A percentile compares a stretch with the other conserved stretches of the same genome.
These are phyloP conservation scores for Plectrocnemia conspersa DNA, from an alignment of 1,140 invertebrate genomes.

Conservation along the genomic window DNA sequence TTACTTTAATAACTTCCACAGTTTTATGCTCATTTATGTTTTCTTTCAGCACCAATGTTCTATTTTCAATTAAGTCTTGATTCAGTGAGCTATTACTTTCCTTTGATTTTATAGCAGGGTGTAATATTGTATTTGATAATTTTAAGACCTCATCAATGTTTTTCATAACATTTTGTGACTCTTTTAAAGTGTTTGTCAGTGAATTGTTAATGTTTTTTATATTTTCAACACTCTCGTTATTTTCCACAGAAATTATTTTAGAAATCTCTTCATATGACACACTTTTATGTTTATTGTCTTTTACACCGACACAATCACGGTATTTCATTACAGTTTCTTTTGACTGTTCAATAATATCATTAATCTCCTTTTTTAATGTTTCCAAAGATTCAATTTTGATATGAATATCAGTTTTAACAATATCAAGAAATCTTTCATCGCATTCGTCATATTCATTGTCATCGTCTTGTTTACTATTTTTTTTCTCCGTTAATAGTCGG, in stretches of 20 bases:
- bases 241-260: no score
- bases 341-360: slow-evolving; percentile 46
- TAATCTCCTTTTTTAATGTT: slow-evolving; percentile 47
- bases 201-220: no score
- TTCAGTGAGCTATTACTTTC: not conserved
- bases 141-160: slow-evolving; percentile 45
- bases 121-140: slow-evolving; percentile 43
- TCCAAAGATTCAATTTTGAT: slow-evolving; percentile 50
- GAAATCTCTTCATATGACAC: no score
- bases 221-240: slow-evolving; percentile 17
- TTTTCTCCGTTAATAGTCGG: slow-evolving; percentile 1
- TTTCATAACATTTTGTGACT: slow-evolving; percentile 44
- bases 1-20: no score
- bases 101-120: slow-evolving; percentile 33
- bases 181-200: slow-evolving; percentile 12
- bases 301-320: no score
- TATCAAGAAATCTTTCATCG: slow-evolving; percentile 44
- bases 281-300: no score
- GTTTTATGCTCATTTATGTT: slow-evolving; percentile 40
- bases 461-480: slow-evolving; percentile 4
- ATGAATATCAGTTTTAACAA: slow-evolving; percentile 47
- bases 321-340: slow-evolving; percentile 35
- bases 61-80: slow-evolving; percentile 34
- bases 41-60: slow-evolving; percentile 41
- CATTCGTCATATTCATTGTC: slow-evolving; percentile 41